Evolutionary conservation across 2,888 invertebrate species (phyloP).

Genomic region (Phytoseiulus persimilis): DNA sequence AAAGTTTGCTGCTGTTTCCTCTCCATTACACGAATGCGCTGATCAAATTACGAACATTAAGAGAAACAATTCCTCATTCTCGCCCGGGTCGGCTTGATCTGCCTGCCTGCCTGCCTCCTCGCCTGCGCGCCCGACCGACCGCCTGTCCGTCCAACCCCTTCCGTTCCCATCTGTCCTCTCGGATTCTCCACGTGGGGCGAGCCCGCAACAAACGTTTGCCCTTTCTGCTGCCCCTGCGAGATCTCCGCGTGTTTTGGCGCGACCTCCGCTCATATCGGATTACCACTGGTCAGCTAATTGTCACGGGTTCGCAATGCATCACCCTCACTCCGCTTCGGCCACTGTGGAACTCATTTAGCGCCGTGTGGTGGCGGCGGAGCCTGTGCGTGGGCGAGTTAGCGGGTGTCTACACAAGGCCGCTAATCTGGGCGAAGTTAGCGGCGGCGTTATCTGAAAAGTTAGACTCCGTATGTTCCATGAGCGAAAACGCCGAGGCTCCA

Average conservation of each 20-base stretch:
- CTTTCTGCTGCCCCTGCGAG: background rate
- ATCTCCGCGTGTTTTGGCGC: background rate
- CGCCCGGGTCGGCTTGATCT: background rate
- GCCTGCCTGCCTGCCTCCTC: background rate
- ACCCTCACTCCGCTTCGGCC: background rate
- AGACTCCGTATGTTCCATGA: background rate
- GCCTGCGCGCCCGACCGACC: background rate
- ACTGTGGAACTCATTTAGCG: background rate
- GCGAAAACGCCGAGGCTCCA: background rate
- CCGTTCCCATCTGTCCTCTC: too few relatives aligned
- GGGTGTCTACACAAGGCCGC: background rate
- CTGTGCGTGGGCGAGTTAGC: background rate
- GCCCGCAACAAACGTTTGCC: background rate
- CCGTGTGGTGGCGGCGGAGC: background rate
- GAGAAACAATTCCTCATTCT: conserved; percentile 33
- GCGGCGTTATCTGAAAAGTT: background rate
- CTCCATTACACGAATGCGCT: conserved; percentile 36
- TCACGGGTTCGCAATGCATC: background rate
- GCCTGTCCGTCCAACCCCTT: background rate
- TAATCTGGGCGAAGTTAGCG: background rate
- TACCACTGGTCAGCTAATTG: background rate
- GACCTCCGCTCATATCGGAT: background rate
- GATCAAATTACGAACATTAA: conserved; percentile 39
- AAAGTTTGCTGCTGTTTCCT: conserved; percentile 18
- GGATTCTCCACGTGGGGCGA: too few relatives aligned